A percentile compares a stretch with the other conserved stretches of the same genome.
phyloP scores from a whole-genome alignment of 2,888 invertebrate genomes.

The Agriopis marginaria region DNA sequence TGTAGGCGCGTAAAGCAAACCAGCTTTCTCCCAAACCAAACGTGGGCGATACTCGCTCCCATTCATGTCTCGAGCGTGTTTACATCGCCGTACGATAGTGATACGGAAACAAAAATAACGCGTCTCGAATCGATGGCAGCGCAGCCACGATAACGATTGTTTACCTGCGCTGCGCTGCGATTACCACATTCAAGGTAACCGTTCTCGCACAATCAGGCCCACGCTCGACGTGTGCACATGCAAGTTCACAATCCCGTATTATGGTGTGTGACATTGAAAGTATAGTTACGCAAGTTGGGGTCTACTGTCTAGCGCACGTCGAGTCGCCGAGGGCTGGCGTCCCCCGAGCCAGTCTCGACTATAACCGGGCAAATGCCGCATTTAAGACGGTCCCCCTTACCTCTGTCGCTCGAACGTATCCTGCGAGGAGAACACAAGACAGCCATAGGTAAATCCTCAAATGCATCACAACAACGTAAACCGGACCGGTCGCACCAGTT shows the following conservation, averaged over 20 bases:
- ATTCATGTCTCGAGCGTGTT: constrained; percentile 69
- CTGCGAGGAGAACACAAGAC: constrained; percentile 90
- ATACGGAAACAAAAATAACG: constrained; percentile 66
- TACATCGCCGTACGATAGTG: constrained; percentile 55
- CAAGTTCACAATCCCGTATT: constrained; percentile 47
- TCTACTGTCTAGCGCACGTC: constrained; percentile 56
- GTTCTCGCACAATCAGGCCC: constrained; percentile 48
- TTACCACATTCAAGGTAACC: constrained; percentile 76
- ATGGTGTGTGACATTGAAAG: constrained; percentile 80
- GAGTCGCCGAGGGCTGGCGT: constrained; percentile 46
- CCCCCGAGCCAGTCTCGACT: constrained; percentile 50
- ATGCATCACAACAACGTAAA: constrained; percentile 89
- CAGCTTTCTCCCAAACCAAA: constrained; percentile 76
- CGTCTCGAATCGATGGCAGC: constrained; percentile 69
- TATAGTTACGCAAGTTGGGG: constrained; percentile 73
- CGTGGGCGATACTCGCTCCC: constrained; percentile 76
- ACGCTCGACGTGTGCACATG: constrained; percentile 45
- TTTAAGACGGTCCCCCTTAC: constrained; percentile 87
- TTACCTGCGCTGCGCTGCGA: constrained; percentile 66
- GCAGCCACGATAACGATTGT: constrained; percentile 71
- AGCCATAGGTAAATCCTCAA: constrained; percentile 91
- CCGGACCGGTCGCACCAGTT: constrained; percentile 74
- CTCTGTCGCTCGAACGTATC: constrained; percentile 91
- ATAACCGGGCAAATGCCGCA: constrained; percentile 80
- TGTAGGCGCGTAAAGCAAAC: constrained; percentile 52